These are phyloP conservation scores for Neotoma lepida DNA, from an alignment of 2,113 vertebrate species.

Conservation along the genomic window DNA sequence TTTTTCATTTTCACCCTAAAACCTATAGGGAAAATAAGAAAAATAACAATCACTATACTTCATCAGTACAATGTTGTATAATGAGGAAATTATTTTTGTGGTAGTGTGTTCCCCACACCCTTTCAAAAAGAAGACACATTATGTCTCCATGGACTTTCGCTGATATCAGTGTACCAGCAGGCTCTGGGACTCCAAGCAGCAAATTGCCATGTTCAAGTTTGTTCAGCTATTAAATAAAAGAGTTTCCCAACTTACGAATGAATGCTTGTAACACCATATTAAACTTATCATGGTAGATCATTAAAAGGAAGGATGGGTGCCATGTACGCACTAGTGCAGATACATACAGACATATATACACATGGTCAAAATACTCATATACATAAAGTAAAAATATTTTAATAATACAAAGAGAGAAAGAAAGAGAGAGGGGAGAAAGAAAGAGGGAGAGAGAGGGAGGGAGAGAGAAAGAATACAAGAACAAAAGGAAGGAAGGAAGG, in stretches of 20 bases:
- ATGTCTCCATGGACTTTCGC: background rate
- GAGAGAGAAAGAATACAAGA: too few relatives aligned
- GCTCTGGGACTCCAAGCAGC: background rate
- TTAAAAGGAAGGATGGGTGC: background rate
- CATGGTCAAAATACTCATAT: background rate
- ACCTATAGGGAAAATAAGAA: background rate
- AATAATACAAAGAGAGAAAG: background rate
- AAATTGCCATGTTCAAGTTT: background rate
- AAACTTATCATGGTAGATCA: background rate
- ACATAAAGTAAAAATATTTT: background rate
- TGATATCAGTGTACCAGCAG: background rate
- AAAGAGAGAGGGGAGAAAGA: background rate
- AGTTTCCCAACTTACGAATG: background rate
- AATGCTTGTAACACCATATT: background rate
- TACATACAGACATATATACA: background rate
- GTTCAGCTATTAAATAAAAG: background rate
- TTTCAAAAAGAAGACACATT: background rate
- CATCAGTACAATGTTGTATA: background rate
- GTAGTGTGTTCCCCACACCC: background rate
- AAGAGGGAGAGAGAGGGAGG: background rate
- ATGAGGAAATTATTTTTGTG: conserved; percentile 14
- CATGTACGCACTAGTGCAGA: background rate
- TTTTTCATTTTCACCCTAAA: background rate
- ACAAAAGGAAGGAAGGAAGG: too few relatives aligned
- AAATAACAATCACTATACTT: background rate